Conservation (phyloP, 2,113 vertebrate genomes). For the Amphiprion percula region DNA sequence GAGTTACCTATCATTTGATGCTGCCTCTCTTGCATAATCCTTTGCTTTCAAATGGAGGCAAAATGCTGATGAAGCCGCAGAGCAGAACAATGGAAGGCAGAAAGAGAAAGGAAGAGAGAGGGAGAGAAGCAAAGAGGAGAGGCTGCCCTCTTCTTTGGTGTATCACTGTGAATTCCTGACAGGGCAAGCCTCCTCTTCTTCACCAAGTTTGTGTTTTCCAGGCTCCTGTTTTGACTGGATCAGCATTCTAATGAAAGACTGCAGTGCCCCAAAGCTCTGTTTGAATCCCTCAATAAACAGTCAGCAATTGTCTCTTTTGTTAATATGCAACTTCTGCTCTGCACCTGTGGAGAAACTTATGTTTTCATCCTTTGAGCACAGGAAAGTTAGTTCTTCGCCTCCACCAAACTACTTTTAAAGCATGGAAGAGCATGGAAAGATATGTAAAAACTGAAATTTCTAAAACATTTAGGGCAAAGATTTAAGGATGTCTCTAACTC, state of each 20-base stretch:
- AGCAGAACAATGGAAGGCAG: constrained; percentile 71
- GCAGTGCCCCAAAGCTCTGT: constrained; percentile 57
- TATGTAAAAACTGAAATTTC: constrained; percentile 10
- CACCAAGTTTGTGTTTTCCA: constrained; percentile 75
- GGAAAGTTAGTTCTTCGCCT: constrained; percentile 12
- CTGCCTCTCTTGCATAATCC: constrained; percentile 81
- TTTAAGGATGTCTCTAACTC: constrained; percentile 34
- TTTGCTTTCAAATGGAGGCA: constrained; percentile 68
- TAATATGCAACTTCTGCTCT: constrained; percentile 60
- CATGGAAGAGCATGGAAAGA: not conserved
- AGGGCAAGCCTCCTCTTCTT: constrained; percentile 68
- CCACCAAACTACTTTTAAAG: constrained; percentile 22
- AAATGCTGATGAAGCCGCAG: constrained; percentile 76
- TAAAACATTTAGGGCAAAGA: constrained; percentile 18
- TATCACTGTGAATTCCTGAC: constrained; percentile 81
- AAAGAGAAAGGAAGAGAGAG: constrained; percentile 36
- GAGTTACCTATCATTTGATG: constrained; percentile 78
- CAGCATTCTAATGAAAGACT: constrained; percentile 80
- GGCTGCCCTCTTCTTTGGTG: constrained; percentile 69
- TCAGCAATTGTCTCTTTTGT: constrained; percentile 71
- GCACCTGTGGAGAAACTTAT: constrained; percentile 59
- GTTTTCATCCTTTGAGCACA: not conserved
- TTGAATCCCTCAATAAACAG: constrained; percentile 65
- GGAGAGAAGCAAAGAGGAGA: constrained; percentile 20
- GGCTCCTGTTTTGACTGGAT: constrained; percentile 66